Percentiles rank a stretch among this genome's conserved stretches.
phyloP scores from a whole-genome alignment of 2,888 invertebrate species.

The Drosophila rubida region DNA sequence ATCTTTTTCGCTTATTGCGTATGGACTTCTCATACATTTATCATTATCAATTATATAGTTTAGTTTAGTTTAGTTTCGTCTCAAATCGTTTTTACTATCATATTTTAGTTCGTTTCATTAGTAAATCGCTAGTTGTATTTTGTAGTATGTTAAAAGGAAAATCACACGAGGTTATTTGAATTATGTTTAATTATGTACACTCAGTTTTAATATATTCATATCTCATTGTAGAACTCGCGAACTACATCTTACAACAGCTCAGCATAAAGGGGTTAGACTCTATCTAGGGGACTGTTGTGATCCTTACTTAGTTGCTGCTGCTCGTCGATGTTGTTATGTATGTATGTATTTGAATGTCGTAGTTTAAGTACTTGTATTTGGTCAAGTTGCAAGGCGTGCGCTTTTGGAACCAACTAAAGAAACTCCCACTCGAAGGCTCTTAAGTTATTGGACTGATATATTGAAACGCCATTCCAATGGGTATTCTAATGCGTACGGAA shows the following conservation, averaged over 20 bases:
- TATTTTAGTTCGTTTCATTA: constrained; percentile 34
- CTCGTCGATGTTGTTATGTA: neutral
- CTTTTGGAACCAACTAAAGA: constrained; percentile 9
- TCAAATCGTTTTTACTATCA: constrained; percentile 36
- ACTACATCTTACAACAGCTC: constrained; percentile 16
- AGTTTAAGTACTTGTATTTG: constrained; percentile 45
- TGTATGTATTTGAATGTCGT: neutral
- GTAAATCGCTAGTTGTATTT: constrained; percentile 62
- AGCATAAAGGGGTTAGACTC: constrained; percentile 12
- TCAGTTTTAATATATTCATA: constrained; percentile 26
- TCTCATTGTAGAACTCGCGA: constrained; percentile 20
- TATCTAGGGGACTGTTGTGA: constrained; percentile 30
- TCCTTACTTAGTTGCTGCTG: constrained; percentile 25
- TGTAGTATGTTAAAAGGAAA: constrained; percentile 65
- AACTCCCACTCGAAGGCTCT: constrained; percentile 9
- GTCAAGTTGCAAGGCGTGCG: constrained; percentile 72
- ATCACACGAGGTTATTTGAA: constrained; percentile 67
- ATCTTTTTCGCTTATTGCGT: constrained; percentile 53
- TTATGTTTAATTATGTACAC: constrained; percentile 56
- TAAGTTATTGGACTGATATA: neutral
- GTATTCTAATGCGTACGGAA: constrained; percentile 3
- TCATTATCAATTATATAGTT: constrained; percentile 25
- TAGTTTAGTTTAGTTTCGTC: constrained; percentile 25
- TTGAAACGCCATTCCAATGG: constrained; percentile 10
- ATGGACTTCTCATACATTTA: constrained; percentile 70